Base-by-base conservation (phyloP, 2,797 vertebrate species). In the Ptychobarbus kaznakovi region DNA sequence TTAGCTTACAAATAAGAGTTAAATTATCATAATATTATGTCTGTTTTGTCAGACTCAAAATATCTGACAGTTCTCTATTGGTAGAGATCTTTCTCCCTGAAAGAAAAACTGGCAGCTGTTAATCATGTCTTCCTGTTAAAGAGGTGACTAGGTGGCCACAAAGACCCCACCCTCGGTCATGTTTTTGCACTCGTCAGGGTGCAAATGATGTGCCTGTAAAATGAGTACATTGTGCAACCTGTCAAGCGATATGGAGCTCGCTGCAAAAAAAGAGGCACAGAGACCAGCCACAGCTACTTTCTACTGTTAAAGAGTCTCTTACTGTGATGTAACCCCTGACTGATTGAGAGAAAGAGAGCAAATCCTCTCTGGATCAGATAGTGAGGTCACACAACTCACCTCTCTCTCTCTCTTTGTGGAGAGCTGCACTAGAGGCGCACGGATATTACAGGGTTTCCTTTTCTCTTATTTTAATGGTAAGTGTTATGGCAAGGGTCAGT, bases 181-280 rank as follows among this genome's bases (percentile, higher is more conserved):
- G 58, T 70, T 87, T 84, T 83, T 58, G 65, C 84, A 81, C 87
- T 87, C 81, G 85, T 84, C 82, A 82, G 85, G 69, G 90, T 90
- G 88, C 87, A 89, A 90, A 90, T 90, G 44, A 63, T 56, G 40
- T 63, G 20, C 49, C 63, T 82, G 78, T 79, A 87, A 87, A 88
- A 84, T 81, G 87, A 86, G 83, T 78, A 87, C 87, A 89, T 90
- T 88, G 88, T 86, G 79, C 83, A 89, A 84, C 84, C 81, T 86
- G 81, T 88, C 70, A 82, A 89, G 84, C 82, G 84, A 75, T 80
- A 58, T 61, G 35, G 76, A 58, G 49, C 51, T 35, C 6, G 49
- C 63, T 61, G 38, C 78, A 53, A 83, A 63, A 63, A 80, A 58
- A 22, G 58, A 72, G 79, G 51, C 13, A 18, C 63, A 38, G 78